Evolutionary conservation across 2,888 invertebrate species (phyloP).

Genomic region (Dione vanillae): DNA sequence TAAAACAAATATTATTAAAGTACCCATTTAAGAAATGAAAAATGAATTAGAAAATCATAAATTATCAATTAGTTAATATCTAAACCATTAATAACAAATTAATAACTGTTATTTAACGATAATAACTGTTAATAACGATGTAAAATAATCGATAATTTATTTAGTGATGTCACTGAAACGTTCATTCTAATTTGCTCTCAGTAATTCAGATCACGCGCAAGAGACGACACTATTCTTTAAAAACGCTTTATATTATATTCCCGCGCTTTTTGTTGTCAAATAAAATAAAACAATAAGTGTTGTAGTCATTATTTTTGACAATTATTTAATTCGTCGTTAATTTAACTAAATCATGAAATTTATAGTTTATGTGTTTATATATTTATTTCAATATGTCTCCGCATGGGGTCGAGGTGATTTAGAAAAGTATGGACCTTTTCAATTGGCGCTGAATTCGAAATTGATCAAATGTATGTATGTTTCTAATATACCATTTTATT

Average conservation of each 20-base stretch:
- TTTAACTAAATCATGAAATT: slow-evolving; percentile 34
- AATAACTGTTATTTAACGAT: not conserved
- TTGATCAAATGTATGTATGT: slow-evolving; percentile 73
- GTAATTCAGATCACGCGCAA: slow-evolving; percentile 23
- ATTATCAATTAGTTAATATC: not conserved
- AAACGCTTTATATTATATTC: not conserved
- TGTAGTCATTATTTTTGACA: not conserved
- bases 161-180: slow-evolving; percentile 1
- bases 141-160: slow-evolving; percentile 9
- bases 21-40: not conserved
- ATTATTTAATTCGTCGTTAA: not conserved
- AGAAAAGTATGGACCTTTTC: slow-evolving; percentile 73
- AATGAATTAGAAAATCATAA: not conserved
- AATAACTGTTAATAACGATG: slow-evolving; percentile 15
- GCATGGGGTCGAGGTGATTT: slow-evolving; percentile 64
- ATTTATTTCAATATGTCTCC: slow-evolving; percentile 29
- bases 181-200: not conserved
- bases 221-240: slow-evolving; percentile 8
- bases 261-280: slow-evolving; percentile 18
- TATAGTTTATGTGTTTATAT: slow-evolving; percentile 35
- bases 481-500: not conserved
- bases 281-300: no score
- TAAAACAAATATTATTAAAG: not conserved
- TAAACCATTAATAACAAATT: not conserved
- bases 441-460: slow-evolving; percentile 62